Base-by-base conservation (phyloP, 2,113 vertebrate genomes). In the Siniperca chuatsi region DNA sequence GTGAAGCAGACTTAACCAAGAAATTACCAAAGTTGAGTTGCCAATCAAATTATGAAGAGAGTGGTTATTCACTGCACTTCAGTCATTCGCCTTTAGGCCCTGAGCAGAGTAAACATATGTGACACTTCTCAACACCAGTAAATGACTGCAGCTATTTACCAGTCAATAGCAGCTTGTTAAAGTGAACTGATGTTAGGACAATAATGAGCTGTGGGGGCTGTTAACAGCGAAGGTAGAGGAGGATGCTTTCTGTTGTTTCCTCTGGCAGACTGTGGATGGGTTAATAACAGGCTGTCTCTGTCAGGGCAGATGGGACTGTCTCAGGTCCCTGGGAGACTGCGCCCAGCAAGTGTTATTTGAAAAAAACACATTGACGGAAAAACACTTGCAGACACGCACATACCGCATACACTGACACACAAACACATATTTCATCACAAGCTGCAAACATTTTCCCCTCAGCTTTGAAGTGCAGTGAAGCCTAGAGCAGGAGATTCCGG, bases 271-370 rank as follows among this genome's bases (percentile, higher is more conserved):
- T 65, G 78, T 60, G 70, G 89, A 92, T 84, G 84, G 81, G 68
- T 76, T 95, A 94, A 94, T 95, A 90, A 93, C 89, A 93, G 89
- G 86, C 67, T 89, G 67, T 90, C 82, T 92, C 80, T 35, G 71
- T 42, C 37, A 13, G 87, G 89, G 76, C 91, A 92, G 91, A 94
- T 92, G 92, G 92, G 89, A 91, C 91, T 93, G 87, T 89, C 85
- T 85, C 72, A 7, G 72, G 85, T 91, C 57, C 72, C 77, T 58
- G 46, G 81, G 69, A 92, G 76, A 64, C 44, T 57, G 54, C 85
- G 58, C 60, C 40, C 58, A 48, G 67, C 81, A 55, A 86, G 89
- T 66, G 74, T 88, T 92, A 73, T 86, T 87, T 88, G 52, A 90
- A 92, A 46, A 88, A 91, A 71, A 87, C 35, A 66, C 55, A 75